Evolutionary conservation across 2,113 vertebrate genomes (phyloP).

Genomic region (Apteryx mantelli): DNA sequence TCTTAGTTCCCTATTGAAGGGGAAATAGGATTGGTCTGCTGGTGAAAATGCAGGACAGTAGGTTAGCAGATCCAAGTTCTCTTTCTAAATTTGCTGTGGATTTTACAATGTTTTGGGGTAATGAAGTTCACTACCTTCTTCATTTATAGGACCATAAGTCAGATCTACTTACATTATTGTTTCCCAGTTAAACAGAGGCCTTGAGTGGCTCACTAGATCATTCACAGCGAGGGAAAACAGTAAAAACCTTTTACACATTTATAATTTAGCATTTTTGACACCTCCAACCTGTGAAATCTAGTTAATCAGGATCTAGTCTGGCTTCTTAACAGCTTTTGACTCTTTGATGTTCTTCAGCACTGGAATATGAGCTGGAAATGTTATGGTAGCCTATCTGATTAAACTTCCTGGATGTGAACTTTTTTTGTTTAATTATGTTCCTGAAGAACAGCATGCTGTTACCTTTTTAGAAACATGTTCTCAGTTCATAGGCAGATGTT

Average conservation of each 20-base stretch:
- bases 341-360: background rate
- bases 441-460: background rate
- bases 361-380: background rate
- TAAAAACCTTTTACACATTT: background rate
- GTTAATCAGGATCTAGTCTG: background rate
- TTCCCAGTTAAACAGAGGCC: background rate
- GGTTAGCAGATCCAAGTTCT: background rate
- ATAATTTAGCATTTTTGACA: background rate
- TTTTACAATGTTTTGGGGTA: background rate
- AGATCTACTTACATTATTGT: accelerated
- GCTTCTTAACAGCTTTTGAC: background rate
- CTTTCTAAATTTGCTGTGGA: background rate
- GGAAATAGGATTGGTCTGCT: background rate
- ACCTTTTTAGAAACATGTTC: constrained; percentile 46
- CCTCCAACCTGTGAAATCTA: background rate
- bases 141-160: accelerated
- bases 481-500: constrained; percentile 23
- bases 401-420: background rate
- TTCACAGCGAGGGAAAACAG: background rate
- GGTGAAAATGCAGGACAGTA: background rate
- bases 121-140: accelerated
- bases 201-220: background rate
- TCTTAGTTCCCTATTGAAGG: background rate
- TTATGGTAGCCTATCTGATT: background rate
- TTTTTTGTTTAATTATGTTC: constrained; percentile 13